Evolutionary conservation across 2,113 vertebrate genomes (phyloP), one percentile per base, ranked within the genome.

Genomic region (Anthoscopus minutus): DNA sequence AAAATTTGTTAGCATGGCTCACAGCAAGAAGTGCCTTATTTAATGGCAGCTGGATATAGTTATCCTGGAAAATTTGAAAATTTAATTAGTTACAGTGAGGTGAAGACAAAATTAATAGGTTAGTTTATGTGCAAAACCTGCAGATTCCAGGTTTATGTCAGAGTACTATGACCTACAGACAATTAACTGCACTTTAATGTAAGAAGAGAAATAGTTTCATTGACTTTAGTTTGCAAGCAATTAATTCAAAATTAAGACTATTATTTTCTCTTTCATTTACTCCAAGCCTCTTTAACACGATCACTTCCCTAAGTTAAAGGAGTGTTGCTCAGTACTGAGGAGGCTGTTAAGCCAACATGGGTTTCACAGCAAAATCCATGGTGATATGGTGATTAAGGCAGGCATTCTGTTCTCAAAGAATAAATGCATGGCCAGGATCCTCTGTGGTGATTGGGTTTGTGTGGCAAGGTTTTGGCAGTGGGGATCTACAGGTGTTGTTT

Each of bases 51-150:
- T 77, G 70, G 33, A 74, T 84, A 38, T 28, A 82, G 31, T 71
- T 72, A 18, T 62, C 16, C 12, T 70, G 50, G 54, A 80, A 62
- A 72, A 80, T 57, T 1, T 30, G 23, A 38, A 71, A 83, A 35
- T 65, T 79, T 72, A 70, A 57, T 71, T 81, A 78, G 25, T 48
- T 33, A 38, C 24, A 65, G 31, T 61, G 60, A 92, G 50, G 27
- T 61, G 38, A 92, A 78, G 62, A 66, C 33, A 78, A 88, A 82
- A 77, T 51, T 73, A 57, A 66, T 31, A 66, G 53, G 11, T 56
- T 76, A n/a, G 21, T 80, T 93, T 77, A 86, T 54, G 38, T 80
- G 88, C 33, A 77, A 91, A 92, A 44, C 23, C 27, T 76, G 40
- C 38, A 82, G 23, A 62, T 80, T 70, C 50, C 47, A 77, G 21